Evolutionary conservation across 2,113 vertebrate genomes (phyloP).

Genomic region (human): DNA sequence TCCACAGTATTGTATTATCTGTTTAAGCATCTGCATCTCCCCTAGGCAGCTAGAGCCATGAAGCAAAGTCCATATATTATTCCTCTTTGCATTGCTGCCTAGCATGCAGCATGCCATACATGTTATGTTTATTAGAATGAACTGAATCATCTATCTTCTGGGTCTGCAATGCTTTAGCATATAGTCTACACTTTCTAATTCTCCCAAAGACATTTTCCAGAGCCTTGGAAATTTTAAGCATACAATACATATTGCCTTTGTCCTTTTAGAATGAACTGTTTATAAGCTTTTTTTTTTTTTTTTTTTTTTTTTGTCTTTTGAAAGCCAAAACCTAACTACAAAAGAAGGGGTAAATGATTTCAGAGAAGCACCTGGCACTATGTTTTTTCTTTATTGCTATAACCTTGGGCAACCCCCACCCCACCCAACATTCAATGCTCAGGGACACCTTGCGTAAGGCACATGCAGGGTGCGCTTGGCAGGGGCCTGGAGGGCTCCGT

Average conservation of each 20-base stretch:
- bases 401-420: not conserved
- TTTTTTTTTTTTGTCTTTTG: not conserved
- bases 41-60: not conserved
- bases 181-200: not conserved
- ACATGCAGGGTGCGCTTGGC: not conserved
- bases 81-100: not conserved
- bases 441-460: not conserved
- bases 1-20: not conserved
- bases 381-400: not conserved
- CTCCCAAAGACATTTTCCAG: not conserved
- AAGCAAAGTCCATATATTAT: not conserved
- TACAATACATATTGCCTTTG: not conserved
- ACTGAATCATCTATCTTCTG: not conserved
- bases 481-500: not conserved
- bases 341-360: not conserved
- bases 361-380: not conserved
- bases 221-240: not conserved
- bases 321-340: constrained; percentile 34
- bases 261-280: not conserved
- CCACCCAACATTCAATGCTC: not conserved
- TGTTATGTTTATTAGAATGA: not conserved
- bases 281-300: not conserved
- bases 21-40: not conserved
- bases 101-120: not conserved
- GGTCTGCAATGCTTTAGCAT: not conserved